Base-by-base conservation (phyloP, 2,888 invertebrate genomes). In the Drosophila putrida region DNA sequence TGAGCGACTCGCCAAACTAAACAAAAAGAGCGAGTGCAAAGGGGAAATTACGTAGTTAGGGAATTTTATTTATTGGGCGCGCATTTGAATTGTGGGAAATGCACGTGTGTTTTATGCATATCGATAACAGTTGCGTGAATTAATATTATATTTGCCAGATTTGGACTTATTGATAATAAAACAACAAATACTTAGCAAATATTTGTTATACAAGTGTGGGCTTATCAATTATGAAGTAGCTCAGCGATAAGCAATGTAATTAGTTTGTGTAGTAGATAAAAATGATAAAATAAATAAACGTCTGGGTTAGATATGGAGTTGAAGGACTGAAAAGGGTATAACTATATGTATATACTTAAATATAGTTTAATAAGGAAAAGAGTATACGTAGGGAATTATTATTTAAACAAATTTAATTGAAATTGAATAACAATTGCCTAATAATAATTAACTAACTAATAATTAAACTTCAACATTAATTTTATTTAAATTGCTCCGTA, bases 11-110 rank as follows among this genome's bases (percentile, higher is more conserved):
- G 84, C 64, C 68, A 35, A 35, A 58, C 57, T 35, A 36, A 44
- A 53, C 51, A 62, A 75, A 62, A 75, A 80, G 62, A 47, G 81
- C 87, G 84, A 82, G 82, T 81, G 64, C 78, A 71, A 74, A 61
- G n/a, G 78, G 87, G 84, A 82, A 73, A 78, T 82, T 85, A 28
- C 5, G 39, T 39, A 15, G 53, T 59, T 27, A 3, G 64, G 75
- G 67, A 68, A 74, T 69, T 78, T 68, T 28, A 47, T 9, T n/a
- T 47, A 20, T 50, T 65, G 44, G 25, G 75, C 77, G 77, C 78
- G 67, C 47, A 44, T 72, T 78, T 75, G 20, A 78, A 78, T 38
- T 61, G 36, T 36, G 75, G 79, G 63, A 36, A 35, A 59, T 44
- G 27, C 11, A 28, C 27, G 11, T 46, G 33, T 43, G 15, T 60